These are phyloP conservation scores for Morbakka virulenta DNA, from an alignment of 30 jellyfish, hydroid and myxozoan genomes.

Conservation along the genomic window DNA sequence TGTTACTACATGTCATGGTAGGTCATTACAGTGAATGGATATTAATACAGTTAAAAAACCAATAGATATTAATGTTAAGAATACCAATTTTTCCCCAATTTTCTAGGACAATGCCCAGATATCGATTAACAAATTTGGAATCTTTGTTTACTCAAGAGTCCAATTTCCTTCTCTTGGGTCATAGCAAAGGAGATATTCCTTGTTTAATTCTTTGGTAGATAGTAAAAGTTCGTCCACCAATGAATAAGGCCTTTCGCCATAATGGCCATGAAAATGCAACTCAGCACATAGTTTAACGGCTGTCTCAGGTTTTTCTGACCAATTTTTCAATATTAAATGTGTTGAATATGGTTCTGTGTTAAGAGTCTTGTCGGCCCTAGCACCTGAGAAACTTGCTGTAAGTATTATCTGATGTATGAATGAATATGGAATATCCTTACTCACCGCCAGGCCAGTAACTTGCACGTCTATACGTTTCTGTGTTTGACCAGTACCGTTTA, in stretches of 20 bases:
- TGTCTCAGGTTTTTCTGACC: neutral
- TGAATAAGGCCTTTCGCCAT: slow-evolving; percentile 54
- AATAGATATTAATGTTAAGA: no score
- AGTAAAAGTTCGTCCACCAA: neutral
- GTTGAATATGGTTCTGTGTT: slow-evolving; percentile 52
- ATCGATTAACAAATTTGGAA: no score
- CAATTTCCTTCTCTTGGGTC: slow-evolving; percentile 64
- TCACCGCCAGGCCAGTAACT: slow-evolving; percentile 39
- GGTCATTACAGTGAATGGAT: no score
- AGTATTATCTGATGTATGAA: slow-evolving; percentile 28
- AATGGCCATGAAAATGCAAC: slow-evolving; percentile 71
- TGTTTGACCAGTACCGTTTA: neutral
- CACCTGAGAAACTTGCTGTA: neutral
- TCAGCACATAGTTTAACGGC: slow-evolving; percentile 10
- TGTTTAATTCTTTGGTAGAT: neutral
- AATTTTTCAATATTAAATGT: no score
- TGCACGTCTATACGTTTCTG: neutral
- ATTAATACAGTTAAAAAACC: no score
- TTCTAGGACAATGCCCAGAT: no score
- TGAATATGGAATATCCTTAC: slow-evolving; percentile 57
- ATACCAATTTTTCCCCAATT: no score
- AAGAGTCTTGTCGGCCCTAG: neutral
- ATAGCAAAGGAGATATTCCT: slow-evolving; percentile 35
- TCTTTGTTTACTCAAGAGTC: no score
- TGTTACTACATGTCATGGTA: no score